Conservation (phyloP, 2,888 invertebrate genomes). For the Nymphalis c-album region DNA sequence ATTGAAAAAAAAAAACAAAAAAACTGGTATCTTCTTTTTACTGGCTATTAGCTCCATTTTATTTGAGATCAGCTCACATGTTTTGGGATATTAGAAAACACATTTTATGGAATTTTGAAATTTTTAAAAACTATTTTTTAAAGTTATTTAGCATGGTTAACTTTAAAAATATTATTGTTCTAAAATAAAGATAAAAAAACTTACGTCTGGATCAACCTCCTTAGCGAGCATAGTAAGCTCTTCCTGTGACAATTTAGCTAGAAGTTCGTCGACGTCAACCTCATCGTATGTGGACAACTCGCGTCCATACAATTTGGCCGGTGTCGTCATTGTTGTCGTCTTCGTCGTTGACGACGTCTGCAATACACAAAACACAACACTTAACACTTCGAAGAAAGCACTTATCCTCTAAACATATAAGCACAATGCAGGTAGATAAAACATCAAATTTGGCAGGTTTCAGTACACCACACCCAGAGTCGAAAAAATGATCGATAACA, state of each 20-base stretch:
- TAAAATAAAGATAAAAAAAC: constrained; percentile 58
- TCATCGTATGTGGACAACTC: constrained; percentile 95
- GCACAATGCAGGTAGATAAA: constrained; percentile 23
- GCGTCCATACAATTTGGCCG: constrained; percentile 93
- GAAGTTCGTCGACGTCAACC: constrained; percentile 96
- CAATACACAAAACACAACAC: constrained; percentile 53
- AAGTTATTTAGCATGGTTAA: no score
- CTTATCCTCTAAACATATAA: constrained; percentile 29
- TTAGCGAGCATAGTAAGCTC: constrained; percentile 98
- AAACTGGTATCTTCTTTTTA: no score
- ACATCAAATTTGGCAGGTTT: constrained; percentile 48
- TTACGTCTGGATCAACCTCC: constrained; percentile 99
- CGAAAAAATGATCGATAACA: constrained; percentile 46
- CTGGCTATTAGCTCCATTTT: no score
- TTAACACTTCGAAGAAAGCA: constrained; percentile 27
- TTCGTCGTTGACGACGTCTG: constrained; percentile 95
- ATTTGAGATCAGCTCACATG: no score
- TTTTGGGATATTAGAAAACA: no score
- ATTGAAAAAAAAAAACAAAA: no score
- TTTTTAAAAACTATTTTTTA: no score
- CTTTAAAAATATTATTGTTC: neutral
- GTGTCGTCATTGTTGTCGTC: constrained; percentile 94
- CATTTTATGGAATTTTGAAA: no score
- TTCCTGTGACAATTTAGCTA: constrained; percentile 95
- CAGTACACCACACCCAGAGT: constrained; percentile 71